Conservation (phyloP, 1,140 invertebrate genomes). For the Pseudomyrmex flavicornis region DNA sequence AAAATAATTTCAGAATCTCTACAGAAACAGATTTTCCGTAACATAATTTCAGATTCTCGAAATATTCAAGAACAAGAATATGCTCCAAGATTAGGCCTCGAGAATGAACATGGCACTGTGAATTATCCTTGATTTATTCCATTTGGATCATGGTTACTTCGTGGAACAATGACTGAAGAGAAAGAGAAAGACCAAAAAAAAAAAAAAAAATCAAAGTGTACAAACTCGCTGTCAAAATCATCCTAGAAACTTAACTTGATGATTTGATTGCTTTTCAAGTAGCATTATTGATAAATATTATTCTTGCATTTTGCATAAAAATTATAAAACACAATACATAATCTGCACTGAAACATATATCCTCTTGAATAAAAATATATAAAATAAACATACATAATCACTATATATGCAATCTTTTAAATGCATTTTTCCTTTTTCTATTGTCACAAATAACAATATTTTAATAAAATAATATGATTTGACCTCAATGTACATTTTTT, state of each 20-base stretch:
- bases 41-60: constrained; percentile 57
- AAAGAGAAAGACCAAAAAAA: neutral
- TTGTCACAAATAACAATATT: too few relatives aligned
- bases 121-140: constrained; percentile 31
- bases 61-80: constrained; percentile 66
- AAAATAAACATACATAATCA: too few relatives aligned
- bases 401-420: too few relatives aligned
- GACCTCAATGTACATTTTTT: too few relatives aligned
- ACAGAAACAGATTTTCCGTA: neutral
- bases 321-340: constrained; percentile 43
- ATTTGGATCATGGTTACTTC: neutral
- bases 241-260: neutral
- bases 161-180: neutral
- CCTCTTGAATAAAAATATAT: neutral
- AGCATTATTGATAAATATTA: constrained; percentile 36
- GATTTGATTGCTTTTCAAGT: constrained; percentile 22
- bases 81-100: constrained; percentile 63
- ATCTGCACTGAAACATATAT: neutral
- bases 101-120: constrained; percentile 55
- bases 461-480: too few relatives aligned
- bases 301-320: constrained; percentile 47
- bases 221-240: constrained; percentile 15
- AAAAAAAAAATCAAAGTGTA: neutral
- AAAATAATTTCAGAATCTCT: constrained; percentile 18
- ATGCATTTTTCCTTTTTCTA: too few relatives aligned